phyloP scores from a whole-genome alignment of 1,140 invertebrate species.

The Metaphire vulgaris region DNA sequence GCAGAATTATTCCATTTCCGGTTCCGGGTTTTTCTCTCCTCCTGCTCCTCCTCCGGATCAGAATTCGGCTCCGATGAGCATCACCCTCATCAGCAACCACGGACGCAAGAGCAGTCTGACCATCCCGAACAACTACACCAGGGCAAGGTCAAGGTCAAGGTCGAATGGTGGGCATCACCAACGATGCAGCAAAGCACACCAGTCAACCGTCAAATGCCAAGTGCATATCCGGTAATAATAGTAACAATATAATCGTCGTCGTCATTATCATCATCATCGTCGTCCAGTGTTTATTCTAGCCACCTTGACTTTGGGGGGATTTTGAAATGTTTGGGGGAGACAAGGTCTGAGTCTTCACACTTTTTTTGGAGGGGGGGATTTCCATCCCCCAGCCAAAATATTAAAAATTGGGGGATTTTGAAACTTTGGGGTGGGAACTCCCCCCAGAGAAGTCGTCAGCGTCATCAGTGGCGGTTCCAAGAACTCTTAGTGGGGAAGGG shows the following conservation, averaged over 20 bases:
- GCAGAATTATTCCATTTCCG: neutral
- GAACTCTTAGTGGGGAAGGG: no score
- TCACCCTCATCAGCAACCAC: slow-evolving; percentile 18
- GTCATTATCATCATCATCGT: no score
- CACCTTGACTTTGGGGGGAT: no score
- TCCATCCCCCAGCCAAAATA: no score
- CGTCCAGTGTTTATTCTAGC: no score
- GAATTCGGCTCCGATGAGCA: slow-evolving; percentile 14
- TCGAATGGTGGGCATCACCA: neutral
- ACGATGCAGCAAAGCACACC: neutral
- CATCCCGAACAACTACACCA: slow-evolving; percentile 12
- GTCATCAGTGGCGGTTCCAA: no score
- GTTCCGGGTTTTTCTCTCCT: neutral
- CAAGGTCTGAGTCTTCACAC: no score
- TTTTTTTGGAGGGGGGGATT: no score
- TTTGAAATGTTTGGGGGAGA: no score
- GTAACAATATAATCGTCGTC: no score
- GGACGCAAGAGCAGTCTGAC: slow-evolving; percentile 12
- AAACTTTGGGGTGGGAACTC: neutral
- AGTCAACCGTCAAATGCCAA: neutral
- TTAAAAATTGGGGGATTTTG: no score
- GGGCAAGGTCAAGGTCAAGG: neutral
- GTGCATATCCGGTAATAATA: neutral
- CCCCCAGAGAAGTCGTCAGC: neutral
- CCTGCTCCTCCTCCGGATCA: slow-evolving; percentile 7